These are phyloP conservation scores for Chromoteleia sp. DNA, from an alignment of 2,888 invertebrate genomes.

Conservation along the genomic window DNA sequence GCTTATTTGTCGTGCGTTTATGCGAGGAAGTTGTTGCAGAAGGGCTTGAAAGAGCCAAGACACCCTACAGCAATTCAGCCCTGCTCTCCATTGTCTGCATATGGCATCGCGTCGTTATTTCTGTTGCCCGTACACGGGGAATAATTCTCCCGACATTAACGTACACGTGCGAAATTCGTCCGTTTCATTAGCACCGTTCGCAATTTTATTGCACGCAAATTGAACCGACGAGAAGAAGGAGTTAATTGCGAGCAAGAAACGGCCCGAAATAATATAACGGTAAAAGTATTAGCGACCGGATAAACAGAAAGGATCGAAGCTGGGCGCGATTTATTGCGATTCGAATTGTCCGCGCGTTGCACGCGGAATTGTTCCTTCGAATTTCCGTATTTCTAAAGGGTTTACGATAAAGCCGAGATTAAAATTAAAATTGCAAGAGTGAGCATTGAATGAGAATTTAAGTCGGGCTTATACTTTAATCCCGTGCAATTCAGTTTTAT, in stretches of 20 bases:
- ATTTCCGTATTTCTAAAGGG: constrained; percentile 32
- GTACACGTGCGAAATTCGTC: constrained; percentile 2
- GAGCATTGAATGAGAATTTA: constrained; percentile 53
- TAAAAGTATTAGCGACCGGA: too few species aligned
- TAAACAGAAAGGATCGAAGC: neutral
- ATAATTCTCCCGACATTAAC: constrained; percentile 24
- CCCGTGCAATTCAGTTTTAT: constrained; percentile 53
- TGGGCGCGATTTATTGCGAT: constrained; percentile 12
- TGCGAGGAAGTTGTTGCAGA: constrained; percentile 62
- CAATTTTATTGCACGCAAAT: too few species aligned
- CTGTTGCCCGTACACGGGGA: constrained; percentile 34
- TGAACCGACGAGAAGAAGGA: too few species aligned
- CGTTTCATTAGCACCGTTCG: too few species aligned
- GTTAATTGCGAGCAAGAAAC: too few species aligned
- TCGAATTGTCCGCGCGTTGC: constrained; percentile 11
- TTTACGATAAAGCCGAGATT: constrained; percentile 44
- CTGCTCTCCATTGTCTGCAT: constrained; percentile 62
- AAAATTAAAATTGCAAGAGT: constrained; percentile 55
- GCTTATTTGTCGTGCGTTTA: constrained; percentile 70
- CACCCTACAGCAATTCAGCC: constrained; percentile 65
- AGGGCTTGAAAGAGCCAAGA: constrained; percentile 66
- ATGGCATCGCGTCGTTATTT: constrained; percentile 56
- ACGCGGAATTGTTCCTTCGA: constrained; percentile 19
- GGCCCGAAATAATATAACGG: too few species aligned
- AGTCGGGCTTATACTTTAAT: constrained; percentile 39